Evolutionary conservation across 2,888 invertebrate genomes (phyloP).

Genomic region (Trichopoda pennipes): DNA sequence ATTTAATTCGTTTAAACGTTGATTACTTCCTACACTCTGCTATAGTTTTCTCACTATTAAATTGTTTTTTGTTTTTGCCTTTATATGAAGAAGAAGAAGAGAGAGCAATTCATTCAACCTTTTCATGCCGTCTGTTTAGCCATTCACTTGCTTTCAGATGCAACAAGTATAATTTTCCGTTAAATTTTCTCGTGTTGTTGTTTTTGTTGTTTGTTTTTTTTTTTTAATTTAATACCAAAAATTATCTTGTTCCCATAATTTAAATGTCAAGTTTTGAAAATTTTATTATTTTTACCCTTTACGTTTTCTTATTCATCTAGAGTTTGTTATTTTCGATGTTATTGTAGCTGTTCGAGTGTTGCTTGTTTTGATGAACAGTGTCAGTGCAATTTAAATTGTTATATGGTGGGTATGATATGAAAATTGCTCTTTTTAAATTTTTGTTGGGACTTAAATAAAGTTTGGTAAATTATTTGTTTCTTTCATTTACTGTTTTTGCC

Average conservation of each 20-base stretch:
- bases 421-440: slow-evolving; percentile 62
- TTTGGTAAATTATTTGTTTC: slow-evolving; percentile 51
- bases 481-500: background rate
- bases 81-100: slow-evolving; percentile 22
- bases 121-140: slow-evolving; percentile 59
- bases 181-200: slow-evolving; percentile 53
- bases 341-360: slow-evolving; percentile 47
- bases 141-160: slow-evolving; percentile 24
- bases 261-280: slow-evolving; percentile 78
- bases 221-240: slow-evolving; percentile 52
- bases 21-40: slow-evolving; percentile 41
- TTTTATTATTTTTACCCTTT: slow-evolving; percentile 55
- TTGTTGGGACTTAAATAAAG: slow-evolving; percentile 46
- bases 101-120: slow-evolving; percentile 57
- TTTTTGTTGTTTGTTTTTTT: slow-evolving; percentile 19
- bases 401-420: slow-evolving; percentile 63
- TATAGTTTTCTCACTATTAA: slow-evolving; percentile 30
- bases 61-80: background rate
- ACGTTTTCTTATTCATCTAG: slow-evolving; percentile 40
- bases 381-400: slow-evolving; percentile 66
- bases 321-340: slow-evolving; percentile 46
- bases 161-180: slow-evolving; percentile 61
- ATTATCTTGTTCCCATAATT: slow-evolving; percentile 80
- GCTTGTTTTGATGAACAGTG: slow-evolving; percentile 68
- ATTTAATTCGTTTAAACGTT: slow-evolving; percentile 13